A percentile compares a stretch with the other conserved stretches of the same genome.
These are phyloP conservation scores for Sebastes elongatus DNA, from an alignment of 2,797 vertebrate genomes.

Conservation along the genomic window DNA sequence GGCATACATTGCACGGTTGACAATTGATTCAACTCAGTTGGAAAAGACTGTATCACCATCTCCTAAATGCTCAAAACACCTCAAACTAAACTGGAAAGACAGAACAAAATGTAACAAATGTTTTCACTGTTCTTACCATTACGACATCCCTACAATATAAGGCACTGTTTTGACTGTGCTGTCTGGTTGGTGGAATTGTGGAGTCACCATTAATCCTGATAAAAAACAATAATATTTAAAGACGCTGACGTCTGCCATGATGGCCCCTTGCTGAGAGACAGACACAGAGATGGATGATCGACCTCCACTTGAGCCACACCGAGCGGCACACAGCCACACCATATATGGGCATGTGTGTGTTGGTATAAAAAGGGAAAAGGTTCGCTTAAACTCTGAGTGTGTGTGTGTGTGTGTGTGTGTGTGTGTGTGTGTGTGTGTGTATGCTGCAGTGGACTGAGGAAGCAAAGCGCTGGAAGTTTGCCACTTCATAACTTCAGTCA, in stretches of 20 bases:
- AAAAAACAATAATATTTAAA: conserved; percentile 32
- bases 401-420: neutral
- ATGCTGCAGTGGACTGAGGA: conserved; percentile 3
- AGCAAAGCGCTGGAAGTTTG: conserved; percentile 35
- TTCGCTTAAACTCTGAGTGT: neutral
- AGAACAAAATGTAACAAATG: neutral
- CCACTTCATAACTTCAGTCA: conserved; percentile 57
- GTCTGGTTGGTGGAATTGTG: neutral
- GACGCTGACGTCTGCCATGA: conserved; percentile 8
- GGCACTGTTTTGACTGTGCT: conserved; percentile 27
- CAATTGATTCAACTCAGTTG: neutral
- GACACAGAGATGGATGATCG: conserved; percentile 17
- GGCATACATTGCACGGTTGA: accelerated
- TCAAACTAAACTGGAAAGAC: neutral
- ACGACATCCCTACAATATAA: neutral
- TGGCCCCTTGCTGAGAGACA: conserved; percentile 12
- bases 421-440: conserved; percentile 1
- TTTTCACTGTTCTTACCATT: neutral
- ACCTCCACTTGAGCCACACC: conserved; percentile 23
- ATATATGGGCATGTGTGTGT: conserved; percentile 51
- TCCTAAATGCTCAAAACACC: neutral
- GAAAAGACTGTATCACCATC: neutral
- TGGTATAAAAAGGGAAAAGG: conserved; percentile 18
- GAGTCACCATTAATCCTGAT: conserved; percentile 10
- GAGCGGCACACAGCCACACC: conserved; percentile 26